phyloP scores from a whole-genome alignment of 2,113 vertebrate species.

The Ceyx cyanopectus region DNA sequence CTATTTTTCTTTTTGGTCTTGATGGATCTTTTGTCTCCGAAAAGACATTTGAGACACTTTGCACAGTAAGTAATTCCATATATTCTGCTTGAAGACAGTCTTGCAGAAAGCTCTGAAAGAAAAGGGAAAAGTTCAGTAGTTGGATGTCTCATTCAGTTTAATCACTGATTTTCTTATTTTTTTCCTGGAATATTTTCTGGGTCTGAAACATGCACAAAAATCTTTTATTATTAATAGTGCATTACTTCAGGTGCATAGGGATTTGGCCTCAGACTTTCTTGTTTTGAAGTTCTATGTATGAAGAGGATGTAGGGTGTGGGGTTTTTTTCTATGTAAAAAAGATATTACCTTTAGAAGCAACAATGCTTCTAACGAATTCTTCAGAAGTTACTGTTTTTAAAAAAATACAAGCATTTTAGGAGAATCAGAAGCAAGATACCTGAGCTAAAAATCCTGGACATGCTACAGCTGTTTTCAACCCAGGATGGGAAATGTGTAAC shows the following conservation, averaged over 20 bases:
- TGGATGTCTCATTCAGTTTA: not conserved
- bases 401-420: not conserved
- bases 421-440: not conserved
- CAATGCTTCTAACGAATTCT: not conserved
- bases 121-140: not conserved
- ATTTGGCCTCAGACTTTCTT: not conserved
- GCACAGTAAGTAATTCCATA: constrained; percentile 89
- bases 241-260: not conserved
- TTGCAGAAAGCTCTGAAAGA: not conserved
- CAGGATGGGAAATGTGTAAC: not conserved
- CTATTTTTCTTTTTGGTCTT: constrained; percentile 98
- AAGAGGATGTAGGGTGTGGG: not conserved
- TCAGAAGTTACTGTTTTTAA: not conserved
- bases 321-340: not conserved
- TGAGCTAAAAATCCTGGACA: not conserved
- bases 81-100: not conserved
- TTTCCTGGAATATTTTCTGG: not conserved
- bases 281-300: not conserved
- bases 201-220: not conserved
- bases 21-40: constrained; percentile 98
- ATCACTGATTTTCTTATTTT: not conserved
- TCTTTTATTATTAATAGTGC: not conserved
- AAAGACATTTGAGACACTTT: constrained; percentile 97
- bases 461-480: not conserved
- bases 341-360: not conserved